Base-by-base conservation (phyloP, 2,113 vertebrate genomes). In the Colossoma macropomum region DNA sequence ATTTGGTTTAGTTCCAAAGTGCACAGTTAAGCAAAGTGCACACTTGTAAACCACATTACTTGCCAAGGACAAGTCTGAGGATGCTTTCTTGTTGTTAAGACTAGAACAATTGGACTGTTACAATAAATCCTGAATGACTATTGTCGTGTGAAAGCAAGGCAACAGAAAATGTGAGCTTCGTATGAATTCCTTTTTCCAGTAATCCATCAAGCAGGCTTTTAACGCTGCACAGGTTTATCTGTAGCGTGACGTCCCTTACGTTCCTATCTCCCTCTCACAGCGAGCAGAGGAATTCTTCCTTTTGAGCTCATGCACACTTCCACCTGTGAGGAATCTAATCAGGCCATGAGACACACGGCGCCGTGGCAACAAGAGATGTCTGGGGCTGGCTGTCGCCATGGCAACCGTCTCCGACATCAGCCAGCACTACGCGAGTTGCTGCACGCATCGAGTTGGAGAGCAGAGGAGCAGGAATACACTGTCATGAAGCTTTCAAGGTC, bases 371-470 rank as follows among this genome's bases (percentile, higher is more conserved):
- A 80, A 83, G 70, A 27, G 79, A 86, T 30, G 82, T 81, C 87
- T 90, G 86, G 89, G 88, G 45, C 75, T 41, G 87, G 83, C 79
- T 3, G 90, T 94, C 90, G 79, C 92, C 87, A 92, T 92, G 91
- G 91, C 82, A 93, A 94, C 91, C 0, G 66, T 77, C 88, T 85
- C 87, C 84, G 79, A 80, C 62, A 87, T 77, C 71, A n/a, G 79
- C 79, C 68, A 50, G 45, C 8, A 32, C 59, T 81, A 78, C 16
- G 41, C 19, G 32, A 19, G 75, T 27, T 30, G 60, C 41, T 10
- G 41, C 56, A 71, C 38, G 54, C 27, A 38, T 50, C 16, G 38
- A 72, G 66, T 28, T 28, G 34, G 19, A 52, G 45, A 45, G 50
- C 15, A 34, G 38, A 71, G 41, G 34, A 13, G 25, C 32, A 62